These are phyloP conservation scores for Erythrolamprus reginae DNA, from an alignment of 2,113 vertebrate genomes.

Conservation along the genomic window DNA sequence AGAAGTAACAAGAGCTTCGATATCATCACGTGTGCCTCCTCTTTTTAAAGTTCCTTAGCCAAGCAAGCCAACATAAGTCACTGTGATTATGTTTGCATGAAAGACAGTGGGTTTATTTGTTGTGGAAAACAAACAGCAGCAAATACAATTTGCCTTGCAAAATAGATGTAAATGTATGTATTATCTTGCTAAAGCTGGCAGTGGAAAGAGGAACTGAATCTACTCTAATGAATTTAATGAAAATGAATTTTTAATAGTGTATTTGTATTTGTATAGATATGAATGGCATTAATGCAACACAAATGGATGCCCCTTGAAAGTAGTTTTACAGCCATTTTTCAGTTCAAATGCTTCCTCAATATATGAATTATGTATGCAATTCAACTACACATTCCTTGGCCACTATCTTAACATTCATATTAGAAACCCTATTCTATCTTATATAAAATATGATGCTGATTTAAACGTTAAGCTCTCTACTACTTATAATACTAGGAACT, in stretches of 20 bases:
- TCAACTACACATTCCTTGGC: constrained; percentile 7
- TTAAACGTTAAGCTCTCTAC: neutral
- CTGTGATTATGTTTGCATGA: neutral
- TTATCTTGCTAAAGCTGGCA: neutral
- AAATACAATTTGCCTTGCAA: constrained; percentile 4
- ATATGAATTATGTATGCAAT: constrained; percentile 5
- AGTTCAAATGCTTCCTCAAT: neutral
- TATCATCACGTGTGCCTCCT: neutral
- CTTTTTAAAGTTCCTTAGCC: neutral
- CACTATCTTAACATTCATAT: neutral
- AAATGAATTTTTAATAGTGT: neutral
- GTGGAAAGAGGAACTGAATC: neutral
- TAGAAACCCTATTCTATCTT: neutral
- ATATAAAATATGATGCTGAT: neutral
- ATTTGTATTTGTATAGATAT: neutral
- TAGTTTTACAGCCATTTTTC: neutral
- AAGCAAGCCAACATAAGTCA: neutral
- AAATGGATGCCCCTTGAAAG: neutral
- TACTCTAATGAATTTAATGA: neutral
- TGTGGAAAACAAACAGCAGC: neutral
- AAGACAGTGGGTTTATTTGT: neutral
- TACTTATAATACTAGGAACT: constrained; percentile 9
- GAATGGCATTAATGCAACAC: neutral
- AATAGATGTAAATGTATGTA: neutral
- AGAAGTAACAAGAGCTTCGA: neutral